These are phyloP conservation scores for Norana najaformis DNA, from an alignment of 2,888 invertebrate genomes.

Conservation along the genomic window DNA sequence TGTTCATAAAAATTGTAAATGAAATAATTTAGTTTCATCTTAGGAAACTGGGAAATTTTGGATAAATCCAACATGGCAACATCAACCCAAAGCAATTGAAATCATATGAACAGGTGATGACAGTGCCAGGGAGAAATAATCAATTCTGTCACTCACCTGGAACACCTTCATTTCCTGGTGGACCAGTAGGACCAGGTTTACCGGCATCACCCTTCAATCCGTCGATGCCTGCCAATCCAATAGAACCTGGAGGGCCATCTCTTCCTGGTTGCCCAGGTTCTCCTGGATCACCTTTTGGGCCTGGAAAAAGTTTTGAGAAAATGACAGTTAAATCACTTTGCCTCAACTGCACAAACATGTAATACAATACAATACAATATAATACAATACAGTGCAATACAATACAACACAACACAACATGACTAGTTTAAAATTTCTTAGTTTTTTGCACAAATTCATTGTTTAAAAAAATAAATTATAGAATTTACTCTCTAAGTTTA, in stretches of 20 bases:
- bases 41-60: background rate
- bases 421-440: too few species aligned
- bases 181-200: slow-evolving; percentile 36
- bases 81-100: background rate
- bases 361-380: background rate
- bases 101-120: background rate
- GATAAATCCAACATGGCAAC: background rate
- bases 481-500: too few species aligned
- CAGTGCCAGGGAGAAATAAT: background rate
- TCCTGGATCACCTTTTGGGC: slow-evolving; percentile 60
- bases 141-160: background rate
- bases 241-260: slow-evolving; percentile 54
- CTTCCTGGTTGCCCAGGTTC: slow-evolving; percentile 47
- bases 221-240: slow-evolving; percentile 61
- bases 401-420: too few species aligned
- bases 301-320: slow-evolving; percentile 45
- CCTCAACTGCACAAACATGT: background rate
- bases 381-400: background rate
- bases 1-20: background rate
- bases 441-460: too few species aligned
- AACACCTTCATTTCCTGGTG: background rate
- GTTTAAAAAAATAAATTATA: too few species aligned
- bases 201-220: slow-evolving; percentile 65
- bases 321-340: slow-evolving; percentile 17
- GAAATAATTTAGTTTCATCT: background rate